phyloP scores from a whole-genome alignment of 2,888 invertebrate genomes.

The Coleophora deauratella region DNA sequence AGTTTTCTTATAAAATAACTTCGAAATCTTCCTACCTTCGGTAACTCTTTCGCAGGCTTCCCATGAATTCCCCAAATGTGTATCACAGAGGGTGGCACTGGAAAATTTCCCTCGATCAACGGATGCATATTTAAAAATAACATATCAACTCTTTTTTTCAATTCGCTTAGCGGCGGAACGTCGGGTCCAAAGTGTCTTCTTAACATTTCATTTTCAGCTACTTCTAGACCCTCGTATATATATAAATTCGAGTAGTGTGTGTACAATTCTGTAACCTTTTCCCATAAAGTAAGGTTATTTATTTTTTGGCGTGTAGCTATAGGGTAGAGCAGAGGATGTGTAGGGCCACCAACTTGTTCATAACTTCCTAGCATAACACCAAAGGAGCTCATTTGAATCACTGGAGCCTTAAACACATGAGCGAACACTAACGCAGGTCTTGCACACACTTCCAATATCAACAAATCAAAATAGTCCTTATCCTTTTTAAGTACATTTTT shows the following conservation, averaged over 20 bases:
- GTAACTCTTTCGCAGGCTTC: constrained; percentile 31
- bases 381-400: constrained; percentile 37
- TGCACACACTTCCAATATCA: constrained; percentile 30
- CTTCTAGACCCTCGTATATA: constrained; percentile 10
- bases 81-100: constrained; percentile 44
- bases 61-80: constrained; percentile 52
- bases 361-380: constrained; percentile 18
- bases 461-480: constrained; percentile 27
- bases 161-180: constrained; percentile 15
- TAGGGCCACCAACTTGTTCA: constrained; percentile 23
- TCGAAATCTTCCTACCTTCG: constrained; percentile 35
- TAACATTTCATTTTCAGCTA: constrained; percentile 19
- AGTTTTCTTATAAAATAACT: not conserved
- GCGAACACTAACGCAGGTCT: constrained; percentile 25
- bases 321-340: constrained; percentile 32
- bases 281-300: constrained; percentile 26
- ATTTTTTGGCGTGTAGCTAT: constrained; percentile 14
- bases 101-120: constrained; percentile 35
- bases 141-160: constrained; percentile 14
- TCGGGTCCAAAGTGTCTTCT: constrained; percentile 23
- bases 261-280: constrained; percentile 24
- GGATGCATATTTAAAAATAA: constrained; percentile 36
- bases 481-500: constrained; percentile 13
- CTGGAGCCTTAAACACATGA: constrained; percentile 33
- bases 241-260: constrained; percentile 8